These are phyloP conservation scores for Podarcis siculus DNA, from an alignment of 2,797 vertebrate species.

Conservation along the genomic window DNA sequence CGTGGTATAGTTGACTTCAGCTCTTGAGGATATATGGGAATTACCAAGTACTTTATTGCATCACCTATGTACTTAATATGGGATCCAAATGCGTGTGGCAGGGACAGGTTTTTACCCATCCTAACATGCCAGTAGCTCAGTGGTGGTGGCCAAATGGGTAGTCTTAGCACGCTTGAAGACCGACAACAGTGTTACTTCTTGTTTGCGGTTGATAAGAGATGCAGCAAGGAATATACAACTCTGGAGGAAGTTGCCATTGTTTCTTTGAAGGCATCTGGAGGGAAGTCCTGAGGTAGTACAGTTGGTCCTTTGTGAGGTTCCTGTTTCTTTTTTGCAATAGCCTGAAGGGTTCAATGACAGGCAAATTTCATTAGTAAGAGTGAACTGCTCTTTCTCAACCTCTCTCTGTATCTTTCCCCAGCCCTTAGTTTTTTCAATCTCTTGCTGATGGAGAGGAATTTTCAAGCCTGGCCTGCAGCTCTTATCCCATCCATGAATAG, in stretches of 20 bases:
- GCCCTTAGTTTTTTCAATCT: not conserved
- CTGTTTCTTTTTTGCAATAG: not conserved
- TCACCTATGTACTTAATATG: not conserved
- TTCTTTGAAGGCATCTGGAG: not conserved
- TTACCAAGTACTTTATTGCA: not conserved
- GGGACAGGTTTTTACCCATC: too few species aligned
- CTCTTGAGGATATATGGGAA: conserved; percentile 14
- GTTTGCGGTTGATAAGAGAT: not conserved
- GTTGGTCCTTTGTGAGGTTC: not conserved
- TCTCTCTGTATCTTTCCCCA: not conserved
- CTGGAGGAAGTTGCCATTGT: not conserved
- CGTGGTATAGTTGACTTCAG: not conserved
- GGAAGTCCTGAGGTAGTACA: not conserved
- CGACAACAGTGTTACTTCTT: not conserved
- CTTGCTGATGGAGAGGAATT: too few species aligned
- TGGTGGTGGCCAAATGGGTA: not conserved
- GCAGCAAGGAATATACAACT: not conserved
- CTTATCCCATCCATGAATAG: too few species aligned
- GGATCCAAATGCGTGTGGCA: too few species aligned
- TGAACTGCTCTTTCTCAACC: not conserved
- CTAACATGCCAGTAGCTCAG: too few species aligned
- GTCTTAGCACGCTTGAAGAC: not conserved
- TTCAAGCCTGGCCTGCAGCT: too few species aligned
- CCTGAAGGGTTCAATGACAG: not conserved
- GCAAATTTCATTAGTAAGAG: not conserved